Base-by-base conservation (phyloP, 2,797 vertebrate genomes). In the Parauchenoglanis punctatus region DNA sequence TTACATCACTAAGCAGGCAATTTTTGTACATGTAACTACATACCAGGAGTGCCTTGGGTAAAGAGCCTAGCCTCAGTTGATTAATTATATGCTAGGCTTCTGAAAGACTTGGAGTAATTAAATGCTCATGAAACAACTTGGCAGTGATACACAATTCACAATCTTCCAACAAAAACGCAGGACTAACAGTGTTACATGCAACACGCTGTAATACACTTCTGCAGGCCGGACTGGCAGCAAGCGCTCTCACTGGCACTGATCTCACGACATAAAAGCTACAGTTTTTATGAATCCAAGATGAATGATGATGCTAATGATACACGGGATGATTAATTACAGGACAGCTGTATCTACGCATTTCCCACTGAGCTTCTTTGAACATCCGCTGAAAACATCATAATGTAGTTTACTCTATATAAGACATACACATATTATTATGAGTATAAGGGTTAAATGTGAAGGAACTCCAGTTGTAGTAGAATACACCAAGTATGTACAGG, bases 121-220 rank as follows among this genome's bases (percentile, higher is more conserved):
- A 83, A 84, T 84, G 46, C 68, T 84, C 49, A 72, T 84, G 52
- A 58, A 67, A 73, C n/a, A 73, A 84, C 13, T 83, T 83, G 63
- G 63, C 63, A 68, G 17, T 35, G n/a, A 54, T 28, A 23, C 81
- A 54, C 46, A 68, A 63, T 35, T 68, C 81, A 68, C 63, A 20
- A 68, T 83, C 28, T 7, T 68, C 17, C 7, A 54, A 70, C 28
- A 83, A 83, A 54, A 83, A 54, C 5, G 2, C 46, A 83, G 68
- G 63, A 68, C 10, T 31, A 68, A 83, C n/a, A 54, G 63, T 23
- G 12, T 23, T 54, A 68, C 23, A 54, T 7, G 25, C 81, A 68
- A 83, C 81, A 31, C 8, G 3, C 61, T 68, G 81, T 23, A 31
- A 2, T 35, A 70, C 18, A 54, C 49, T 54, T 54, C 7, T 54